A percentile compares a stretch with the other conserved stretches of the same genome.
phyloP scores from a whole-genome alignment of 1,140 invertebrate species.

The Cyclargus thomasi region DNA sequence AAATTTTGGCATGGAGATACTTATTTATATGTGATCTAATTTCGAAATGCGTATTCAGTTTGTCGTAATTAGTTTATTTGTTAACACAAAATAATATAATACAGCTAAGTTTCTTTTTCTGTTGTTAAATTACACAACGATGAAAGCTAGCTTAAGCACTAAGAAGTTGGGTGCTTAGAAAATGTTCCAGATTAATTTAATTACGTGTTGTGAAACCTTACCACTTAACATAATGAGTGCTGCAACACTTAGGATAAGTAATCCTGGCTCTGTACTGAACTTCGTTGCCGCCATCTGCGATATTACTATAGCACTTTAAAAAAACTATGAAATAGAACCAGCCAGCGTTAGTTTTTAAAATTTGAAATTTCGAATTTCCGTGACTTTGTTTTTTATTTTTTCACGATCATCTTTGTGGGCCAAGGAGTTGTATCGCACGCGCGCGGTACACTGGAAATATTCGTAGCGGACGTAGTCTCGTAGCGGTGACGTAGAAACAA shows the following conservation, averaged over 20 bases:
- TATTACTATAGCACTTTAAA: not conserved
- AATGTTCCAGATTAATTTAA: constrained; percentile 3
- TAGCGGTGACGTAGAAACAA: not conserved
- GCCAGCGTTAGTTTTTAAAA: not conserved
- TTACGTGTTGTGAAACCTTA: constrained; percentile 11
- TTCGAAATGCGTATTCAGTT: too few species aligned
- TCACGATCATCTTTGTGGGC: not conserved
- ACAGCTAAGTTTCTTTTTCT: too few species aligned
- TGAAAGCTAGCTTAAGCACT: not conserved
- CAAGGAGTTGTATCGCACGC: not conserved
- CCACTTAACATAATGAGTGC: constrained; percentile 11
- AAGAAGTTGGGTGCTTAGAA: not conserved
- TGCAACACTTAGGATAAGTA: constrained; percentile 11
- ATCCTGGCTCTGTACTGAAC: constrained; percentile 18
- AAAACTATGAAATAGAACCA: not conserved
- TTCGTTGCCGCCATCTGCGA: not conserved
- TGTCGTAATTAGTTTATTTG: too few species aligned
- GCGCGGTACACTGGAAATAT: not conserved
- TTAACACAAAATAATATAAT: too few species aligned
- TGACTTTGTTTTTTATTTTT: not conserved
- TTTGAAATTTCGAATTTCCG: not conserved
- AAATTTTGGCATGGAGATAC: too few species aligned
- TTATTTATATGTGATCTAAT: too few species aligned
- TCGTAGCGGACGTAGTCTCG: not conserved
- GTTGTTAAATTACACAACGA: too few species aligned